Percentiles rank a stretch among this genome's conserved stretches.
These are phyloP conservation scores for Lindbergichthys nudifrons DNA, from an alignment of 2,797 vertebrate genomes.

Conservation along the genomic window DNA sequence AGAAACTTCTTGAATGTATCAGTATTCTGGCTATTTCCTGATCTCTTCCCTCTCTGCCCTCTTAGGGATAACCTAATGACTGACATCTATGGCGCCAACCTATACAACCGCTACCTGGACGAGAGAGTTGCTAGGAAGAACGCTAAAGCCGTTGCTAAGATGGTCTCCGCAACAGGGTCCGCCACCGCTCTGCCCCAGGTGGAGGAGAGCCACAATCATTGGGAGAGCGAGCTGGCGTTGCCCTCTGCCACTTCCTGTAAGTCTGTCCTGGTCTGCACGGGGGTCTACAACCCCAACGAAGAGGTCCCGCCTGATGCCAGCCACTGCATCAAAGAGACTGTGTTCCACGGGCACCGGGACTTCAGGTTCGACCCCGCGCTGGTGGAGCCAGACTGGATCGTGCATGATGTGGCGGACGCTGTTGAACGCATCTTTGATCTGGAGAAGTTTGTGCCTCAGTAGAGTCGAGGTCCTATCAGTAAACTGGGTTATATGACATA, in stretches of 20 bases:
- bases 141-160: constrained; percentile 77
- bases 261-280: constrained; percentile 92
- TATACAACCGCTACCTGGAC: constrained; percentile 91
- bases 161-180: constrained; percentile 75
- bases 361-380: constrained; percentile 89
- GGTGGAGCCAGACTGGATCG: constrained; percentile 87
- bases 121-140: constrained; percentile 75
- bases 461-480: constrained; percentile 40
- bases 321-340: constrained; percentile 81
- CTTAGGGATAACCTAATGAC: constrained; percentile 95
- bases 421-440: constrained; percentile 90
- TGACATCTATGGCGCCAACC: constrained; percentile 93
- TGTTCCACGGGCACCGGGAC: constrained; percentile 93
- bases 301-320: constrained; percentile 76
- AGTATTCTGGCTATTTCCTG: not conserved
- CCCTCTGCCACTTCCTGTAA: constrained; percentile 88
- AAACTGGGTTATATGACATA: constrained; percentile 31
- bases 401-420: constrained; percentile 89
- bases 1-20: constrained; percentile 7
- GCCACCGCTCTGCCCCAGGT: constrained; percentile 71
- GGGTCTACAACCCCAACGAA: constrained; percentile 87
- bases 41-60: not conserved
- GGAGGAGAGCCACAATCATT: constrained; percentile 75
- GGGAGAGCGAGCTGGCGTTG: constrained; percentile 85
- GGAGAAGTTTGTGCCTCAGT: constrained; percentile 86